phyloP scores from a whole-genome alignment of 2,888 invertebrate species.

The Heterodera filipjevi region DNA sequence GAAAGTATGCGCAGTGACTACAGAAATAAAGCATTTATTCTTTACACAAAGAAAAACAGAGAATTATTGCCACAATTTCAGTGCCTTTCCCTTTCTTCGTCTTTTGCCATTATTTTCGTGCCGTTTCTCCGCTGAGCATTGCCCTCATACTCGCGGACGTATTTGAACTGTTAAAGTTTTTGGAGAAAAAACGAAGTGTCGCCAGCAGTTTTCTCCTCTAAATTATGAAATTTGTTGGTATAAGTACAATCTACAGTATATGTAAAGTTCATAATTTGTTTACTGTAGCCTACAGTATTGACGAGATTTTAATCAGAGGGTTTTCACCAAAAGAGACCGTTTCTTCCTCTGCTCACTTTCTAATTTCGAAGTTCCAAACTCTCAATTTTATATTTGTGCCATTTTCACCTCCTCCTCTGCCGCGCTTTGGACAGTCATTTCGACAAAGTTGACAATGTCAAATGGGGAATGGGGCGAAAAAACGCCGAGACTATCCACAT shows the following conservation, averaged over 20 bases:
- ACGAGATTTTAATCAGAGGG: no score
- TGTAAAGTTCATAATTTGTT: no score
- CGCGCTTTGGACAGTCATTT: constrained; percentile 7
- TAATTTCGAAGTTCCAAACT: neutral
- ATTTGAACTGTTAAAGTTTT: constrained; percentile 10
- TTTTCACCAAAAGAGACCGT: no score
- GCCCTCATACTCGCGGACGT: constrained; percentile 8
- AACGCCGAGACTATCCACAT: constrained; percentile 9
- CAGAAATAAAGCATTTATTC: no score
- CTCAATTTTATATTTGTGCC: neutral
- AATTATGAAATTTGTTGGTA: neutral
- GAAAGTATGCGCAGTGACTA: no score
- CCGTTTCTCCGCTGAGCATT: constrained; percentile 7
- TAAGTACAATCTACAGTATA: no score
- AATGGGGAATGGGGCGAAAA: constrained; percentile 20
- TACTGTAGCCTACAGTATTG: no score
- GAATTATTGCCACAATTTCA: no score
- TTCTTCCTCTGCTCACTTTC: no score
- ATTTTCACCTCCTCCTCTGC: neutral
- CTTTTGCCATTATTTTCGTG: neutral
- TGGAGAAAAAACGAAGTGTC: constrained; percentile 29
- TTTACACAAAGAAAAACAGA: no score
- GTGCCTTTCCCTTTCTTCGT: neutral
- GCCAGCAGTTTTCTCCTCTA: constrained; percentile 11
- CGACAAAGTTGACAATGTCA: constrained; percentile 21